These are phyloP conservation scores for Lagorchestes hirsutus DNA, from an alignment of 2,797 vertebrate species.

Conservation along the genomic window DNA sequence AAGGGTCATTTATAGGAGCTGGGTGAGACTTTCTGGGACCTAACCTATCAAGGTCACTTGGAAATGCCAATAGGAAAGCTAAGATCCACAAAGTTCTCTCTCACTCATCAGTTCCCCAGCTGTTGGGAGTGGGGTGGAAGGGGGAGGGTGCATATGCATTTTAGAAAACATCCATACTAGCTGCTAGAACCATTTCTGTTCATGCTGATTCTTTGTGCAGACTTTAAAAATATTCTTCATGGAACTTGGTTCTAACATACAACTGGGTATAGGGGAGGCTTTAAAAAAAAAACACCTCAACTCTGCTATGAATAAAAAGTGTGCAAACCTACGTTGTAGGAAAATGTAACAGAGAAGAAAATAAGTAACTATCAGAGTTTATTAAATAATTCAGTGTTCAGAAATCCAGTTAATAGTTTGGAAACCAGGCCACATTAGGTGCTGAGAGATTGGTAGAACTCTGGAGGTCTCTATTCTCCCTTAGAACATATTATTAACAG, in stretches of 20 bases:
- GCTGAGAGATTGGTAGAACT: constrained; percentile 36
- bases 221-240: constrained; percentile 1
- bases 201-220: neutral
- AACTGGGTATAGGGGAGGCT: neutral
- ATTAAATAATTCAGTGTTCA: neutral
- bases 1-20: neutral
- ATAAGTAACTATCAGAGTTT: neutral
- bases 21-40: neutral
- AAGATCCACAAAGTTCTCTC: neutral
- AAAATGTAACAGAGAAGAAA: neutral
- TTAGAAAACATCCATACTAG: neutral
- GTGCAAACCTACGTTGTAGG: neutral
- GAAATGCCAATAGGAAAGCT: neutral
- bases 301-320: neutral
- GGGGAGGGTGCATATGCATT: neutral
- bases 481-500: constrained; percentile 36
- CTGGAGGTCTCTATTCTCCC: constrained; percentile 10
- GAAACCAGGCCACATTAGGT: constrained; percentile 12
- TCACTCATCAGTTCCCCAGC: neutral
- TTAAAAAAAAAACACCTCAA: neutral
- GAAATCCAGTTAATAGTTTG: constrained; percentile 8
- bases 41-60: neutral
- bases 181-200: neutral
- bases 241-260: neutral
- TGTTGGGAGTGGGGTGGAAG: neutral